These are phyloP conservation scores for Seriola dumerili DNA, from an alignment of 2,113 vertebrate genomes.

Conservation along the genomic window DNA sequence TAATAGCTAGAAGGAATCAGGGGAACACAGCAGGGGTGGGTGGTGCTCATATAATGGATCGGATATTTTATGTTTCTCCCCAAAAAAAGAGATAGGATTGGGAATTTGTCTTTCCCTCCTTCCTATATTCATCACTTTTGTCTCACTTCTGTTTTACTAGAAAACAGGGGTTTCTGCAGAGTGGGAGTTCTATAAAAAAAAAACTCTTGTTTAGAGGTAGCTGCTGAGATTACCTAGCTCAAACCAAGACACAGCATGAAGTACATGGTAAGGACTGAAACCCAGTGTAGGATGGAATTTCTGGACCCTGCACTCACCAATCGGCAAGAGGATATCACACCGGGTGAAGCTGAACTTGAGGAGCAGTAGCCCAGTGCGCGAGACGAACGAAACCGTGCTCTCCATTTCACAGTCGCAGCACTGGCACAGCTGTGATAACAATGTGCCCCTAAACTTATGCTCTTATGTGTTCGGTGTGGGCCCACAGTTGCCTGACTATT, in stretches of 20 bases:
- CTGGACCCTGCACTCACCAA: slow-evolving; percentile 37
- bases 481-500: slow-evolving; percentile 60
- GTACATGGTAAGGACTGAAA: slow-evolving; percentile 24
- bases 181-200: neutral
- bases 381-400: slow-evolving; percentile 44
- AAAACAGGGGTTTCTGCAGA: slow-evolving; percentile 22
- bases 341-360: slow-evolving; percentile 47
- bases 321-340: slow-evolving; percentile 51
- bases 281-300: slow-evolving; percentile 50
- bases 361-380: slow-evolving; percentile 49
- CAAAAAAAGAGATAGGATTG: slow-evolving; percentile 49
- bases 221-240: slow-evolving; percentile 30
- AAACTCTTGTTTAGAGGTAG: slow-evolving; percentile 24
- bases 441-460: slow-evolving; percentile 68
- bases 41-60: slow-evolving; percentile 74
- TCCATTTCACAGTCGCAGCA: slow-evolving; percentile 66
- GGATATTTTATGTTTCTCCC: slow-evolving; percentile 73
- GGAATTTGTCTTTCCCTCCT: slow-evolving; percentile 49
- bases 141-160: slow-evolving; percentile 31
- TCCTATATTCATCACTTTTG: slow-evolving; percentile 41
- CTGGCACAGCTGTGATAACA: slow-evolving; percentile 69
- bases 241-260: slow-evolving; percentile 28
- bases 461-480: slow-evolving; percentile 54
- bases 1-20: slow-evolving; percentile 79
- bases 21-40: slow-evolving; percentile 72